phyloP scores from a whole-genome alignment of 2,113 vertebrate species.

The Scopus umbretta region DNA sequence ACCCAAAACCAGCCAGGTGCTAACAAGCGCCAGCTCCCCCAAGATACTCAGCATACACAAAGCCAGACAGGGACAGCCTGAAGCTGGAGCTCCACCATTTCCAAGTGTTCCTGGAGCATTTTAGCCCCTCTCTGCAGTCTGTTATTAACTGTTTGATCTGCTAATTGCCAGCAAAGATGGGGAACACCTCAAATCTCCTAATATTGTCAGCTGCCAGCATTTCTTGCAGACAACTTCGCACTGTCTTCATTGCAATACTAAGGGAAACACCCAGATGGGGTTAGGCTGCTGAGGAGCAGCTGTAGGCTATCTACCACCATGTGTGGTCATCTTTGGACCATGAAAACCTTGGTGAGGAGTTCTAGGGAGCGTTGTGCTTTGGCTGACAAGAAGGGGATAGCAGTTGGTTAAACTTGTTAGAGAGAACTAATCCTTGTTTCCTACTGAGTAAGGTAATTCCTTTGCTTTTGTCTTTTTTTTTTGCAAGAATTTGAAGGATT shows the following conservation, averaged over 20 bases:
- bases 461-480: neutral
- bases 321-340: neutral
- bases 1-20: neutral
- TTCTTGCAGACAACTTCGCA: neutral
- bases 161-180: neutral
- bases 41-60: neutral
- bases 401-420: neutral
- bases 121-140: neutral
- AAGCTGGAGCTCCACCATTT: neutral
- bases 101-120: neutral
- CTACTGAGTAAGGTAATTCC: neutral
- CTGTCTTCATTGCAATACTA: accelerated
- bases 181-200: neutral
- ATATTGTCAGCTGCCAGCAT: neutral
- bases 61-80: neutral
- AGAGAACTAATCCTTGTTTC: neutral
- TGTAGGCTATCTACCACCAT: accelerated
- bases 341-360: neutral
- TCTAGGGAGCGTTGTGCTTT: neutral
- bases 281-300: neutral
- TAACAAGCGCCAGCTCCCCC: neutral
- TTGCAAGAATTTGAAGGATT: neutral
- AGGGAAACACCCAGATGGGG: neutral
- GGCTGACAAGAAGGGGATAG: accelerated
- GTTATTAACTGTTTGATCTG: neutral